phyloP scores from a whole-genome alignment of 2,113 vertebrate genomes.

The Phycodurus eques region DNA sequence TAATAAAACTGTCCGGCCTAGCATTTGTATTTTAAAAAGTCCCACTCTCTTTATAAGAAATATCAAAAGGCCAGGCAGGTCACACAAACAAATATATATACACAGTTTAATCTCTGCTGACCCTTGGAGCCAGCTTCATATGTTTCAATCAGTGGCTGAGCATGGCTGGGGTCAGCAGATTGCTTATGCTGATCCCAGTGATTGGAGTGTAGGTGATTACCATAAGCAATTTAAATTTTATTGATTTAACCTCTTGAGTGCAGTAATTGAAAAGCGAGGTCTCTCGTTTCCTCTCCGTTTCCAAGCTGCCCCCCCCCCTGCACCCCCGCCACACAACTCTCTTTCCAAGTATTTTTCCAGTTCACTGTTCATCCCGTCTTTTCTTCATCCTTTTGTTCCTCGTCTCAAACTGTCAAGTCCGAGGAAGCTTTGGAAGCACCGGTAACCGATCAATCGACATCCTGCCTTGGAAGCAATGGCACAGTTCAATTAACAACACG shows the following conservation, averaged over 20 bases:
- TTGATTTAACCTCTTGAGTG: slow-evolving; percentile 90
- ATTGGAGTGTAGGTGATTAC: slow-evolving; percentile 91
- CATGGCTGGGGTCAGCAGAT: slow-evolving; percentile 88
- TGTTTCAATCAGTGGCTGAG: slow-evolving; percentile 77
- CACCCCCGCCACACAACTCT: not conserved
- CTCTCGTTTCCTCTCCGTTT: slow-evolving; percentile 3
- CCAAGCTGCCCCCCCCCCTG: not conserved
- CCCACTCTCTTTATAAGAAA: slow-evolving; percentile 5
- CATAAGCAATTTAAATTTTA: slow-evolving; percentile 99
- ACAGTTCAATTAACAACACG: slow-evolving; percentile 88
- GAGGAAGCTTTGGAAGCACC: slow-evolving; percentile 3
- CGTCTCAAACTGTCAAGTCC: not conserved
- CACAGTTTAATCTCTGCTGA: slow-evolving; percentile 3
- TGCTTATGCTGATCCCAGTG: slow-evolving; percentile 90
- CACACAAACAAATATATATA: slow-evolving; percentile 6
- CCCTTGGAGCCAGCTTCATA: slow-evolving; percentile 72
- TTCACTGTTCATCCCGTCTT: slow-evolving; percentile 37
- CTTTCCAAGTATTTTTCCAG: slow-evolving; percentile 19
- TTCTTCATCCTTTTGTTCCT: not conserved
- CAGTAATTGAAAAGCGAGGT: slow-evolving; percentile 89
- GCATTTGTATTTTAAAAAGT: slow-evolving; percentile 7
- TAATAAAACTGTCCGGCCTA: not conserved
- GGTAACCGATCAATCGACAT: slow-evolving; percentile 81
- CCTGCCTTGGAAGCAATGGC: slow-evolving; percentile 88
- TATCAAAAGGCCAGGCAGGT: slow-evolving; percentile 1